Evolutionary conservation across 2,797 vertebrate genomes (phyloP), one percentile per base, ranked within the genome.

Genomic region (Sciaenops ocellatus): DNA sequence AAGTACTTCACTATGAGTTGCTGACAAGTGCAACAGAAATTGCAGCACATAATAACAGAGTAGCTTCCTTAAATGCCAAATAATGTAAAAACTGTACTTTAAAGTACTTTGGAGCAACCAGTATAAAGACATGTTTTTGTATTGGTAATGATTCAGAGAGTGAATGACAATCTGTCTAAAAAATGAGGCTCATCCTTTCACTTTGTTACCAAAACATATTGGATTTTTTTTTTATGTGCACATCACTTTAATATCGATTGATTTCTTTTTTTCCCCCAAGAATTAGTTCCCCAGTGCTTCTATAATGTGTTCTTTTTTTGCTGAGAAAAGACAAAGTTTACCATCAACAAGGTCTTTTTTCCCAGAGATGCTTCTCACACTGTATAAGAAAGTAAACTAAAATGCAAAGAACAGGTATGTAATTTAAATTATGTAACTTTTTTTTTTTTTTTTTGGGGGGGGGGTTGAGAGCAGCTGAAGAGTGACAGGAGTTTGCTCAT

Each of bases 1-100:
- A 67, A 78, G 61, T 73, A 41, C 55, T 76, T 54, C 50, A 50
- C 12, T 26, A 8, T 1, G 59, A 47, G 60, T 30, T 64, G 46
- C 52, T 56, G 50, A 16, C 46, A 55, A 30, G 1, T 16, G 55
- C 22, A 22, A 13, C 16, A 63, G 17, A 24, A 24, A 42, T 47
- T 28, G 24, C 18, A 8, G 8, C 20, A 24, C 61, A 24, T 60
- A 42, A 34, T 15, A 8, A 63, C 20, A 12, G 42, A 13, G 42
- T 5, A 47, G 22, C 15, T 38, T 7, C 6, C n/a, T 62, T 16
- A 67, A 61, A 62, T 34, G 55, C 13, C 1, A 38, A 38, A 56
- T 24, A 5, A 42, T 48, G 10, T 38, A 13, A 30, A 38, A 64
- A 38, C 38, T 38, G 22, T 24, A 20, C n/a, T 41, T 16, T 42